Evolutionary conservation across 2,888 invertebrate genomes (phyloP), one percentile per base, ranked within the genome.

Genomic region (Ceraclea dissimilis): DNA sequence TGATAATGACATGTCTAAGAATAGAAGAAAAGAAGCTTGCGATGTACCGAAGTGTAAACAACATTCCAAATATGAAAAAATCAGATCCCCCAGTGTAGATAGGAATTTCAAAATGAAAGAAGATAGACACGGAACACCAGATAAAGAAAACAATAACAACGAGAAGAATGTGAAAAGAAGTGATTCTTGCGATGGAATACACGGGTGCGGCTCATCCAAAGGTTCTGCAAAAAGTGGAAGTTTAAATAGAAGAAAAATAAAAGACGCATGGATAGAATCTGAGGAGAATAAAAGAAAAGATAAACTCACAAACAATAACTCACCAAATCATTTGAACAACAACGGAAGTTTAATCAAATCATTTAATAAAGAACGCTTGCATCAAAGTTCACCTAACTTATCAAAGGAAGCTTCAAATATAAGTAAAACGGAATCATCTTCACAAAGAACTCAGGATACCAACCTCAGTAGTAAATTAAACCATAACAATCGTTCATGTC

Each of bases 331-430:
- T 63, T 76, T 64, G 74, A 76, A 65, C 71, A 76, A 18, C 73
- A 76, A 66, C 73, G 75, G 63, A 76, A 78, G 52, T 21, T 54
- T 61, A 6, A 54, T 48, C 26, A 52, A 68, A n/a, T 65, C 76
- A 60, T 47, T 77, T 64, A 67, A 77, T 1, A 73, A 74, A 65
- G 75, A 75, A 1, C 74, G 76, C 64, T 57, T 75, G 63, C 79
- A 79, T 56, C 81, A 83, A 63, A 86, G 86, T 64, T 81, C 84
- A 5, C 84, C 86, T 1, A 79, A 82, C 64, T 73, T 82, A 55
- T 78, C 81, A 1, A 70, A 72, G 59, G 46, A 47, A 13, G 62
- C 64, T 44, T 70, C 71, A 1, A 68, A 68, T 60, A 67, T 67
- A 18, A 72, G 72, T 4, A 75, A 73, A 67, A 31, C 49, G 34